Evolutionary conservation across 1,140 invertebrate genomes (phyloP).

Genomic region (Micrasema longulum): DNA sequence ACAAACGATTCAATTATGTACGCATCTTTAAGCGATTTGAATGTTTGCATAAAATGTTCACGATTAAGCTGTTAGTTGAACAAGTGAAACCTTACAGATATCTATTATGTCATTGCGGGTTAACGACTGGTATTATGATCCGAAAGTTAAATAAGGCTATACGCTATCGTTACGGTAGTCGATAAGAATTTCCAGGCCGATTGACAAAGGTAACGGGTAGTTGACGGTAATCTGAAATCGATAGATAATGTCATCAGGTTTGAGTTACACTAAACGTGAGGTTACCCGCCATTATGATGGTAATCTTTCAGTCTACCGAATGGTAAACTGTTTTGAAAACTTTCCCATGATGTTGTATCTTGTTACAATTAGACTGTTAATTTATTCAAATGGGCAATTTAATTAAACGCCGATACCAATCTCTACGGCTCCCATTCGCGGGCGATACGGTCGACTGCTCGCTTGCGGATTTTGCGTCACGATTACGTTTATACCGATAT

Average conservation of each 20-base stretch:
- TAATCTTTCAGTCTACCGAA: constrained; percentile 7
- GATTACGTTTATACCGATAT: no score
- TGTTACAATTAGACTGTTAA: constrained; percentile 50
- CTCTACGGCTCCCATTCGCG: constrained; percentile 26
- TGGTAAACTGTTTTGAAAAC: constrained; percentile 35
- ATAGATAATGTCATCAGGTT: constrained; percentile 14
- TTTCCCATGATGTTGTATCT: constrained; percentile 50
- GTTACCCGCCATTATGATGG: constrained; percentile 1
- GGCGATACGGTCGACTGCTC: neutral
- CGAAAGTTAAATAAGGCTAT: neutral
- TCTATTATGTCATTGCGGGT: constrained; percentile 1
- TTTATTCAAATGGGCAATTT: constrained; percentile 54
- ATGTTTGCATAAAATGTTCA: neutral
- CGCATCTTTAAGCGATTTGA: neutral
- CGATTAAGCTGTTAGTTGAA: neutral
- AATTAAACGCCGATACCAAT: constrained; percentile 48
- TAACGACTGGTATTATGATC: neutral
- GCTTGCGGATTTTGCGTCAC: no score
- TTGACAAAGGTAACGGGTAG: neutral
- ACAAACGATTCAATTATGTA: constrained; percentile 14
- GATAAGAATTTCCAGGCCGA: no score
- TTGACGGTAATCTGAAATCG: constrained; percentile 8
- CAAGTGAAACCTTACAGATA: no score
- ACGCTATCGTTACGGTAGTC: no score
- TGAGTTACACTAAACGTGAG: constrained; percentile 6